phyloP scores from a whole-genome alignment of 2,888 invertebrate genomes.

The Exephanes ischioxanthus region DNA sequence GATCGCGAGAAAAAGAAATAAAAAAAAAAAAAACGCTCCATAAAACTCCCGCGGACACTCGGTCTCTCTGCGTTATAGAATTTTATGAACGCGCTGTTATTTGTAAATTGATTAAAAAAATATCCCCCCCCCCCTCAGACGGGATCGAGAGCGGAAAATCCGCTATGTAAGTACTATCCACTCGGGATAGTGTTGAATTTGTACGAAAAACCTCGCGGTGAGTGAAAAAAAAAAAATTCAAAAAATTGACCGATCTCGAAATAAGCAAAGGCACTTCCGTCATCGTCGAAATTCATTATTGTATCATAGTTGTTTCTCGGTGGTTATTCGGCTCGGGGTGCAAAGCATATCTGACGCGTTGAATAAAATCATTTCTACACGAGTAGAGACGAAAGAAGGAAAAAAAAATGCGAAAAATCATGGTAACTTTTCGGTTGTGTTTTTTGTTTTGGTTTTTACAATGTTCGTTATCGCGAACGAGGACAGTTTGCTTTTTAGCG shows the following conservation, averaged over 20 bases:
- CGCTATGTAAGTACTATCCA: not conserved
- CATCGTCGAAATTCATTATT: conserved; percentile 56
- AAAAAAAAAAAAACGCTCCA: not conserved
- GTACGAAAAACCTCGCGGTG: conserved; percentile 12
- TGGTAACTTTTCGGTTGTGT: conserved; percentile 9
- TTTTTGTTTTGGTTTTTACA: conserved; percentile 41
- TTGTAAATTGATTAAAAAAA: conserved; percentile 39
- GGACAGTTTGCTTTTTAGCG: conserved; percentile 33
- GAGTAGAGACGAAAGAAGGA: conserved; percentile 19
- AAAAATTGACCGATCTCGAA: conserved; percentile 17
- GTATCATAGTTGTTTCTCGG: conserved; percentile 56
- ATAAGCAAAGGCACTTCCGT: conserved; percentile 28
- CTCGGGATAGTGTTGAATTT: conserved; percentile 3
- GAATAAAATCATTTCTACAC: conserved; percentile 53
- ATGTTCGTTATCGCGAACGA: conserved; percentile 35
- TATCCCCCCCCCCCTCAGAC: too few species aligned
- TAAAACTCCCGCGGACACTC: not conserved
- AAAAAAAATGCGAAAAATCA: conserved; percentile 3
- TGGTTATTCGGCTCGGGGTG: conserved; percentile 48
- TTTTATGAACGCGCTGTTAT: conserved; percentile 31
- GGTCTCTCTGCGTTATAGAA: conserved; percentile 30
- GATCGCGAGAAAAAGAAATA: not conserved
- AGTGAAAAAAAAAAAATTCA: conserved; percentile 4
- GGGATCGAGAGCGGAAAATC: conserved; percentile 2
- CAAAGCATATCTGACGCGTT: conserved; percentile 46